Evolutionary conservation across 2,797 vertebrate species (phyloP), one percentile per base, ranked within the genome.

Genomic region (Alca torda): DNA sequence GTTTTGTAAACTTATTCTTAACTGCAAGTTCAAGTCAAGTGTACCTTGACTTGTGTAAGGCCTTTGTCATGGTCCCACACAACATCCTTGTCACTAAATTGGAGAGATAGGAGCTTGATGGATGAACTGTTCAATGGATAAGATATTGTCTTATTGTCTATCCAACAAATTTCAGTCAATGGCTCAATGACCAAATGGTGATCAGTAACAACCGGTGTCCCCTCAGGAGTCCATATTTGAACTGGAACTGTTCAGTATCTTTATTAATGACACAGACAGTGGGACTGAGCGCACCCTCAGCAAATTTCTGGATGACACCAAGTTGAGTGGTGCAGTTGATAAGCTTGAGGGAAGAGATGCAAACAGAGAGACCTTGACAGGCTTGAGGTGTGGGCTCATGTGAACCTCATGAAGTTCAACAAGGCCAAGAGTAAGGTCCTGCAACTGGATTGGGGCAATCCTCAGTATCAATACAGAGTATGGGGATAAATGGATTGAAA

Each of bases 141-240:
- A 79, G 31, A 3, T 73, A 15, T 45, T 68, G 16, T 60, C 45
- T 50, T 19, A 45, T 45, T 19, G 18, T 19, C 18, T 19, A 19
- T 72, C 33, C 45, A 56, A 39, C 7, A 73, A 63, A 46, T 41
- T 69, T 3, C 11, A 7, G 17, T n/a, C 21, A 35, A 14, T 26
- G 8, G 4, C 20, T 90, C 45, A 28, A 20, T 23, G 33, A 67
- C 45, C 48, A 54, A 65, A 59, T 33, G 23, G 35, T 41, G 9
- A 82, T 35, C 31, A 63, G 15, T 35, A 63, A 46, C 6, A 35
- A 81, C 3, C 17, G 48, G 6, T 23, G 35, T 41, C 21, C 28
- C 26, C 17, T 53, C 33, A 53, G n/a, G 19, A 7, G 4, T 41
- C 10, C 1, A 0, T 46, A 19, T 0, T 41, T 48, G 48, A 16